Conservation (phyloP, 2,888 invertebrate genomes). For the Hemithea aestivaria region DNA sequence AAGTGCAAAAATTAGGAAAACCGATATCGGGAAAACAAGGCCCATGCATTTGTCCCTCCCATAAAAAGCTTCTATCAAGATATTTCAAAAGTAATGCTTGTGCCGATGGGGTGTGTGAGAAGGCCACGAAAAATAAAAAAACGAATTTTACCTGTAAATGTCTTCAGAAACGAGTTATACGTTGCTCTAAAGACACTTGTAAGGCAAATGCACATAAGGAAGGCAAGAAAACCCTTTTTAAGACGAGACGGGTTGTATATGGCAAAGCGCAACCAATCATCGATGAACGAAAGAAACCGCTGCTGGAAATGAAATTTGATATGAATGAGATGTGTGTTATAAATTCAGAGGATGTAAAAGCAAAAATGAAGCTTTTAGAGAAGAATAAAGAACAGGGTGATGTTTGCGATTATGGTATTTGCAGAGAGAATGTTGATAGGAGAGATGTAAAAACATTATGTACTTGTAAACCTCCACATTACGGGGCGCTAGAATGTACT, state of each 20-base stretch:
- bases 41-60: conserved; percentile 29
- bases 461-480: conserved; percentile 10
- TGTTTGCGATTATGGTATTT: conserved; percentile 21
- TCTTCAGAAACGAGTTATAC: conserved; percentile 20
- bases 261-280: no score
- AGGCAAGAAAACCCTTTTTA: no score
- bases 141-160: conserved; percentile 33
- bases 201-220: neutral
- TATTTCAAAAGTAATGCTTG: no score
- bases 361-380: conserved; percentile 24
- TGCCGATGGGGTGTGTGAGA: conserved; percentile 21
- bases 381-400: conserved; percentile 12
- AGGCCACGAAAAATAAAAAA: conserved; percentile 28
- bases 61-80: no score
- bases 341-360: conserved; percentile 37
- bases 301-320: conserved; percentile 37
- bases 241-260: no score
- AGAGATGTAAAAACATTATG: conserved; percentile 4
- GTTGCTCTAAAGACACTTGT: conserved; percentile 38
- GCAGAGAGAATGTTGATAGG: conserved; percentile 5
- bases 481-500: conserved; percentile 9
- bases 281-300: no score
- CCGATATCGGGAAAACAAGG: conserved; percentile 22
- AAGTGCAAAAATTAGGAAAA: conserved; percentile 31
- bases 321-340: conserved; percentile 38